Evolutionary conservation across 2,888 invertebrate genomes (phyloP).

Genomic region (Halocaridina rubra): DNA sequence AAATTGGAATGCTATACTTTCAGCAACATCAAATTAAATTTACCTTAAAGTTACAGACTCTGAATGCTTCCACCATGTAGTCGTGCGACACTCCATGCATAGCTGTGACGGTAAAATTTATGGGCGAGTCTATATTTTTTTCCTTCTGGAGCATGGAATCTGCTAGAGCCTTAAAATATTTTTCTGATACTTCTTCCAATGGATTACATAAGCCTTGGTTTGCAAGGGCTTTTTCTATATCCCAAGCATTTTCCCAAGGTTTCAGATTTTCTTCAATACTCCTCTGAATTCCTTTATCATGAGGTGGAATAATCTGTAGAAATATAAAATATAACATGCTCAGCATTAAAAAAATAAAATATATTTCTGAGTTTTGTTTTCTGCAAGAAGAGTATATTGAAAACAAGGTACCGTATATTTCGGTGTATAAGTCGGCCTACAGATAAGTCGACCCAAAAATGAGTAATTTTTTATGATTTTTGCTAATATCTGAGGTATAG

Average conservation of each 20-base stretch:
- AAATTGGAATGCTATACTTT: too few relatives aligned
- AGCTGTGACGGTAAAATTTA: conserved; percentile 78
- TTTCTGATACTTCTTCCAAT: conserved; percentile 75
- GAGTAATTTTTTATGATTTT: too few relatives aligned
- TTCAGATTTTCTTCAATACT: conserved; percentile 81
- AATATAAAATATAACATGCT: too few relatives aligned
- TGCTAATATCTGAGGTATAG: too few relatives aligned
- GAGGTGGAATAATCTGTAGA: conserved; percentile 89
- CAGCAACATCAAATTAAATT: too few relatives aligned
- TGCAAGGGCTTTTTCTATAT: conserved; percentile 73
- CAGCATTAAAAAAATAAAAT: too few relatives aligned
- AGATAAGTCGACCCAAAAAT: too few relatives aligned
- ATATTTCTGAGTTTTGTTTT: too few relatives aligned
- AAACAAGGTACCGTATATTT: too few relatives aligned
- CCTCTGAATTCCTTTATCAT: conserved; percentile 86
- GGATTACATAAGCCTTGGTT: conserved; percentile 75
- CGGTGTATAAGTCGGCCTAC: too few relatives aligned
- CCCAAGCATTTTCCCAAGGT: conserved; percentile 85
- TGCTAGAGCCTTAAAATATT: conserved; percentile 77
- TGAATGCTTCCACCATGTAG: conserved; percentile 81
- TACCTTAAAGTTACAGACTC: conserved; percentile 80
- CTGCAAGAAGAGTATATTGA: too few relatives aligned
- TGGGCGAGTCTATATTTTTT: conserved; percentile 72
- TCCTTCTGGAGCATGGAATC: conserved; percentile 73
- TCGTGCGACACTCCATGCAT: conserved; percentile 97